Evolutionary conservation across 2,113 vertebrate species (phyloP).

Genomic region (Etheostoma cragini): DNA sequence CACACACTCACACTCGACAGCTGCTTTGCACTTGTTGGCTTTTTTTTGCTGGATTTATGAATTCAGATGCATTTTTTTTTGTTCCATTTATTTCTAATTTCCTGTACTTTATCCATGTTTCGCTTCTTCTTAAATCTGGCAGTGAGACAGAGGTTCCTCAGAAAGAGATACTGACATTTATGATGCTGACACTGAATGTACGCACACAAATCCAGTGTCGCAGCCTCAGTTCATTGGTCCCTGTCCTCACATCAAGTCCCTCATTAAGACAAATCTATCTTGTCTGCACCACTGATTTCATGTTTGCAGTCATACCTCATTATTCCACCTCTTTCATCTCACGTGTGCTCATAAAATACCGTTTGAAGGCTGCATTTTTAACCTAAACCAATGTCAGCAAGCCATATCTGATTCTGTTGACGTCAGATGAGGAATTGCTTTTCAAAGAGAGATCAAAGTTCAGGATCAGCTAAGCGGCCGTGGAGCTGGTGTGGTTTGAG

Average conservation of each 20-base stretch:
- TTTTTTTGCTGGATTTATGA: conserved; percentile 17
- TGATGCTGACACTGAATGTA: conserved; percentile 10
- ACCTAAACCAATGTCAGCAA: conserved; percentile 1
- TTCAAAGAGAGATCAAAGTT: conserved; percentile 14
- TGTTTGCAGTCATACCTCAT: conserved; percentile 39
- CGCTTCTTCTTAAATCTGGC: background rate
- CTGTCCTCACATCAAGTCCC: conserved; percentile 21
- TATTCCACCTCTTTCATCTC: conserved; percentile 33
- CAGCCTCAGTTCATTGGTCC: conserved; percentile 17
- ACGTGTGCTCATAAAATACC: conserved; percentile 3
- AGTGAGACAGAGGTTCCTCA: background rate
- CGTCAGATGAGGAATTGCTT: background rate
- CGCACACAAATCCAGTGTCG: background rate
- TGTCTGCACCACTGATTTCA: conserved; percentile 31
- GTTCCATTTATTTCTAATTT: background rate
- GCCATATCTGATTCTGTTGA: background rate
- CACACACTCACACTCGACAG: conserved; percentile 28
- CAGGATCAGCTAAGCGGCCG: background rate
- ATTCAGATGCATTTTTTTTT: background rate
- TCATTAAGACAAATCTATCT: conserved; percentile 57
- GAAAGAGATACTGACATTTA: background rate
- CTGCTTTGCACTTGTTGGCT: conserved; percentile 51
- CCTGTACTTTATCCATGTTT: conserved; percentile 10
- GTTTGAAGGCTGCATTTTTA: conserved; percentile 7
- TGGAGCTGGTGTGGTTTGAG: background rate